Conservation (phyloP, 2,113 vertebrate genomes). For the Arizona elegans region DNA sequence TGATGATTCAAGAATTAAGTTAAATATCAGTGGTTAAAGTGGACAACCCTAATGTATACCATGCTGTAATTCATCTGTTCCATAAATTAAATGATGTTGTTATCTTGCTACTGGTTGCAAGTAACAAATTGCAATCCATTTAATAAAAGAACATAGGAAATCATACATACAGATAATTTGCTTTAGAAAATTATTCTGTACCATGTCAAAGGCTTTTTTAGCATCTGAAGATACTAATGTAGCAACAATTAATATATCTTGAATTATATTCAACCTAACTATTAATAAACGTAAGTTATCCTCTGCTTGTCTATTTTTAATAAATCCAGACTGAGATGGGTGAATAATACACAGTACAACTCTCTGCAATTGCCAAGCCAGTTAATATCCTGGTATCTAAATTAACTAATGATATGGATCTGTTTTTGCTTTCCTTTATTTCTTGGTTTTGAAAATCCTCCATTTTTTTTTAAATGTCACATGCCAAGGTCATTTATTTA, state of each 20-base stretch:
- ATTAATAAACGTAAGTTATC: not conserved
- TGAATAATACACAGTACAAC: not conserved
- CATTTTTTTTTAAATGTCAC: not conserved
- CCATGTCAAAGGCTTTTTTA: not conserved
- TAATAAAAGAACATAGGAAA: not conserved
- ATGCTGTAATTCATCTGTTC: not conserved
- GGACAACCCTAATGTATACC: not conserved
- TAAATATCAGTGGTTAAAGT: not conserved
- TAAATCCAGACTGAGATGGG: not conserved
- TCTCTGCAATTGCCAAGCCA: not conserved
- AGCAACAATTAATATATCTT: not conserved
- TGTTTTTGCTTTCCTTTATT: not conserved
- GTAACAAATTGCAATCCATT: not conserved
- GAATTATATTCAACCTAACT: not conserved
- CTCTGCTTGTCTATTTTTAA: not conserved
- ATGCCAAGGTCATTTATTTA: not conserved
- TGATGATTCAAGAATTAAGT: not conserved
- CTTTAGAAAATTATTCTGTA: not conserved
- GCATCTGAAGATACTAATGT: not conserved
- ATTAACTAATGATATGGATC: not conserved
- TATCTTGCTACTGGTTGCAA: not conserved
- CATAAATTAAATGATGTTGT: not conserved
- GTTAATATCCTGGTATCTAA: not conserved
- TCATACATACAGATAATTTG: not conserved
- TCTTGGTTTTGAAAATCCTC: not conserved